A percentile compares a stretch with the other conserved stretches of the same genome.
These are phyloP conservation scores for Drosophila nigritarsus DNA, from an alignment of 2,888 invertebrate species.

Conservation along the genomic window DNA sequence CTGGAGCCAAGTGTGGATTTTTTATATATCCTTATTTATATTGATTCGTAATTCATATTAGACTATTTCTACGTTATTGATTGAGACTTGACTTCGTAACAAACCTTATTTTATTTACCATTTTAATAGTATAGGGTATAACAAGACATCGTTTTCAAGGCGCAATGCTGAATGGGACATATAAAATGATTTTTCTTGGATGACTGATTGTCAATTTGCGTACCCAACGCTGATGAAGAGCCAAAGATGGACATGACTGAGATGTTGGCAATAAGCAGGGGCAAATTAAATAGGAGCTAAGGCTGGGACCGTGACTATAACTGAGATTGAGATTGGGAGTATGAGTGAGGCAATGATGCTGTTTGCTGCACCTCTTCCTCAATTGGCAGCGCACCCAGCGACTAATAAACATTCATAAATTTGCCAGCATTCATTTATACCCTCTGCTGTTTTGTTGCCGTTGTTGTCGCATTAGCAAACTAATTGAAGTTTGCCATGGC, in stretches of 20 bases:
- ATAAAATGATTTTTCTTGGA: constrained; percentile 11
- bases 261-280: constrained; percentile 17
- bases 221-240: constrained; percentile 13
- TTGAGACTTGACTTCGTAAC: not conserved
- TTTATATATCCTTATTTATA: too few relatives aligned
- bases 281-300: constrained; percentile 28
- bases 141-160: not conserved
- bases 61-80: not conserved
- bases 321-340: constrained; percentile 8
- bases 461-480: constrained; percentile 56
- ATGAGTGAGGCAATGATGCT: constrained; percentile 6
- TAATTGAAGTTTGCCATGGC: constrained; percentile 65
- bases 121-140: constrained; percentile 14
- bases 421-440: constrained; percentile 45
- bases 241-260: constrained; percentile 56
- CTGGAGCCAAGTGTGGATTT: not conserved
- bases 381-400: constrained; percentile 67
- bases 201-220: constrained; percentile 25
- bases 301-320: constrained; percentile 12
- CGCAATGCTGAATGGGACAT: not conserved
- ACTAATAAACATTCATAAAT: constrained; percentile 61
- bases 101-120: not conserved
- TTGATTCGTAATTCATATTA: not conserved
- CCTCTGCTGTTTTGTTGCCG: constrained; percentile 28
- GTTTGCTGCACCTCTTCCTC: constrained; percentile 70